Conservation (phyloP, 2,888 invertebrate genomes). For the Campoplex nolae region DNA sequence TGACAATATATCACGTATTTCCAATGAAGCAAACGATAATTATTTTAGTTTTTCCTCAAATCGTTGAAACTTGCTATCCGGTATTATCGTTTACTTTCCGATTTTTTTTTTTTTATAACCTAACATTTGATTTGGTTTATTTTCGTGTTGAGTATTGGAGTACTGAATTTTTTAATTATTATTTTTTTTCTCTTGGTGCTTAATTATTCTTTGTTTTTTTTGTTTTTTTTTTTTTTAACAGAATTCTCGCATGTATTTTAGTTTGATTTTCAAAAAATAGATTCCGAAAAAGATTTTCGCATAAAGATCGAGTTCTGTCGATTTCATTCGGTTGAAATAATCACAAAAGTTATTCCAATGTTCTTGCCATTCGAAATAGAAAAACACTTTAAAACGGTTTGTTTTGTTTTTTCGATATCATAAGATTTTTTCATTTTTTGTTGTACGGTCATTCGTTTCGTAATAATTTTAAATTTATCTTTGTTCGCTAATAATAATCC, state of each 20-base stretch:
- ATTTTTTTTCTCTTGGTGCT: too few species aligned
- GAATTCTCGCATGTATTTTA: not conserved
- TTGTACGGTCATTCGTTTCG: not conserved
- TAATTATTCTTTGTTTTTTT: not conserved
- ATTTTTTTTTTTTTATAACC: not conserved
- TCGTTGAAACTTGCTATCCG: constrained; percentile 13
- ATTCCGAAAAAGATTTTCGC: not conserved
- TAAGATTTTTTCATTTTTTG: not conserved
- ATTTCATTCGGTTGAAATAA: not conserved
- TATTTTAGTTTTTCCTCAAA: constrained; percentile 19
- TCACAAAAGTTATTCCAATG: not conserved
- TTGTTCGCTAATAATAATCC: not conserved
- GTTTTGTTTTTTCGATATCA: too few species aligned
- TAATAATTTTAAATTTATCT: not conserved
- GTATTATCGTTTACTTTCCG: constrained; percentile 27
- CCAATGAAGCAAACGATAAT: constrained; percentile 19
- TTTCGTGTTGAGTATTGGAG: constrained; percentile 20
- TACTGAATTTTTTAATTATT: too few species aligned
- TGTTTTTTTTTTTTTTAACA: not conserved
- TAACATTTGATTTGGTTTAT: constrained; percentile 8
- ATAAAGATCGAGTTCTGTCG: not conserved
- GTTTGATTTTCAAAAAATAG: not conserved
- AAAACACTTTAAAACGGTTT: not conserved
- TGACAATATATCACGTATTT: constrained; percentile 46
- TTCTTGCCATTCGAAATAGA: not conserved